Percentiles rank a stretch among this genome's conserved stretches.
Conservation (phyloP, 2,888 invertebrate species). For the Leptinotarsa juncta region DNA sequence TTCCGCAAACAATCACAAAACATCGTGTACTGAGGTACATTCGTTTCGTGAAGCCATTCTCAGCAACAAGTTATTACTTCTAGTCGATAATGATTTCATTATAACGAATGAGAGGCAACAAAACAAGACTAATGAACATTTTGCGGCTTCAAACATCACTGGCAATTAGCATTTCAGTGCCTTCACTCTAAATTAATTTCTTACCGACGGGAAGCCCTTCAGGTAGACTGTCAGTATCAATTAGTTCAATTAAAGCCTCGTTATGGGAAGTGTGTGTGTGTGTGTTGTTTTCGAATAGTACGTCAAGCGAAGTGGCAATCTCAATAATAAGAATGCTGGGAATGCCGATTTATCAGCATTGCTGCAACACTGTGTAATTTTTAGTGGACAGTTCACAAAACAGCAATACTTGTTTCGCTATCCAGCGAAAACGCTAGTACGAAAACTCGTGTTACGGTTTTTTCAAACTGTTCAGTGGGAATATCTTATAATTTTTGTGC, state of each 20-base stretch:
- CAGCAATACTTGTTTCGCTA: too few relatives aligned
- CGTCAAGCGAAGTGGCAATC: not conserved
- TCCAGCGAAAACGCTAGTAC: too few relatives aligned
- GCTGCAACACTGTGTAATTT: too few relatives aligned
- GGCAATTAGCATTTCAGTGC: slow-evolving; percentile 37
- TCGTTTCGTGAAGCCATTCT: too few relatives aligned
- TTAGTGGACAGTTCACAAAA: too few relatives aligned
- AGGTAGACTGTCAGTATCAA: slow-evolving; percentile 29
- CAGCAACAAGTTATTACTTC: not conserved
- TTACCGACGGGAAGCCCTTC: slow-evolving; percentile 12
- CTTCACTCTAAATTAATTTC: slow-evolving; percentile 38
- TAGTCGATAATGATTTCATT: not conserved
- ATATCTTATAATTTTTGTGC: too few relatives aligned
- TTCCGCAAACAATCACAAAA: too few relatives aligned
- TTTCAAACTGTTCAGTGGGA: too few relatives aligned
- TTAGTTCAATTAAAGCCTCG: slow-evolving; percentile 32
- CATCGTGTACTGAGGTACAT: too few relatives aligned
- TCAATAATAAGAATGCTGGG: not conserved
- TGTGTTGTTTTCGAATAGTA: not conserved
- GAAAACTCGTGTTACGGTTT: too few relatives aligned
- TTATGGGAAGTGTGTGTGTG: not conserved
- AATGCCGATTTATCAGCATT: not conserved
- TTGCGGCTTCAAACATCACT: slow-evolving; percentile 35
- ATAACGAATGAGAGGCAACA: not conserved
- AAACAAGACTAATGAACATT: slow-evolving; percentile 26